A percentile compares a stretch with the other conserved stretches of the same genome.
Evolutionary conservation across 1,140 invertebrate species (phyloP).

Genomic region (Lethrus apterus): DNA sequence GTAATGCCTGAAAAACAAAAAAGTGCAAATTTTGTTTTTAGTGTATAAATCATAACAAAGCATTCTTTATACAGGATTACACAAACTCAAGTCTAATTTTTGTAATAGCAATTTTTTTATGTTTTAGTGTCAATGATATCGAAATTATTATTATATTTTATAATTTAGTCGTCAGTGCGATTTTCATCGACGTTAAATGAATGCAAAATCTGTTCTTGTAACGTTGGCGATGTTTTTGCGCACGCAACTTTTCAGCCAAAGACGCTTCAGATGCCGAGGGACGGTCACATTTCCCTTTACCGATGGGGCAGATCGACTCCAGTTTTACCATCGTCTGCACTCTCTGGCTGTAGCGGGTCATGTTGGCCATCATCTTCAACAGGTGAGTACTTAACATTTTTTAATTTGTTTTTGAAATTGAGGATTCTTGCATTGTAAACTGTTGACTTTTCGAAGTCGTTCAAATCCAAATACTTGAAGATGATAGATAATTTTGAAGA

Average conservation of each 20-base stretch:
- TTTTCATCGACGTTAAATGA: not conserved
- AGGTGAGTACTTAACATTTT: slow-evolving; percentile 5
- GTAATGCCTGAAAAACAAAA: too few relatives aligned
- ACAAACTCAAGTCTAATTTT: too few relatives aligned
- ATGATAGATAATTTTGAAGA: too few relatives aligned
- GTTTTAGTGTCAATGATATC: not conserved
- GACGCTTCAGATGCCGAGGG: slow-evolving; percentile 6
- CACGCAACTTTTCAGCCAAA: not conserved
- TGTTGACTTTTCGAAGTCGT: too few relatives aligned
- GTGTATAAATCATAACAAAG: too few relatives aligned
- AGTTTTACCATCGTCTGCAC: slow-evolving; percentile 48
- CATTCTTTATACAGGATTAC: too few relatives aligned
- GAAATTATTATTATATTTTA: not conserved
- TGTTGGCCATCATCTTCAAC: slow-evolving; percentile 6
- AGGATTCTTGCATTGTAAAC: too few relatives aligned
- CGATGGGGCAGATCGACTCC: slow-evolving; percentile 48
- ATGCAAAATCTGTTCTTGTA: not conserved
- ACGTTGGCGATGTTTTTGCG: not conserved
- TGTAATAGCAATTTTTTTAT: not conserved
- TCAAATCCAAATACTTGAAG: too few relatives aligned
- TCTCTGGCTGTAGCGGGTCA: slow-evolving; percentile 41
- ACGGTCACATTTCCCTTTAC: slow-evolving; percentile 16
- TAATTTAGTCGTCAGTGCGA: not conserved
- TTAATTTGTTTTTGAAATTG: not conserved
- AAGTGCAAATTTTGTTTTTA: too few relatives aligned